These are phyloP conservation scores for Ectemnius lituratus DNA, from an alignment of 2,888 invertebrate species.

Conservation along the genomic window DNA sequence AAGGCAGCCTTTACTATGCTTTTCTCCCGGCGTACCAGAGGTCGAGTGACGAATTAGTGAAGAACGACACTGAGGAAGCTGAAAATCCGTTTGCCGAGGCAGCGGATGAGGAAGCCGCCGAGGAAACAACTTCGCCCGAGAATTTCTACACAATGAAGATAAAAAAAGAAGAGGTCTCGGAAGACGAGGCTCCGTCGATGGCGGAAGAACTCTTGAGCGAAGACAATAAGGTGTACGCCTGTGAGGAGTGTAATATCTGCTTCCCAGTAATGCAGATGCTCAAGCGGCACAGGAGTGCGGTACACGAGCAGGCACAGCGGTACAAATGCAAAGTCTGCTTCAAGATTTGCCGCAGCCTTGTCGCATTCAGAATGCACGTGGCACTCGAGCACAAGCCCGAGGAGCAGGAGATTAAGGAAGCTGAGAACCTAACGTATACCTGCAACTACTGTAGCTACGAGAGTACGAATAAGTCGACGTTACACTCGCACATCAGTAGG, in stretches of 20 bases:
- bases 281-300: constrained; percentile 49
- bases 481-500: constrained; percentile 62
- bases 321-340: constrained; percentile 65
- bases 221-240: constrained; percentile 54
- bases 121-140: constrained; percentile 24
- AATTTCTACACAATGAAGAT: constrained; percentile 49
- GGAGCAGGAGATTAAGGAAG: constrained; percentile 34
- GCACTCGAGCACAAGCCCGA: constrained; percentile 57
- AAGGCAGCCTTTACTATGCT: constrained; percentile 66
- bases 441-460: constrained; percentile 62
- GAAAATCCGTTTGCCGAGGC: constrained; percentile 12
- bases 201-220: constrained; percentile 50
- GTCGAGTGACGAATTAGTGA: not conserved
- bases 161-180: constrained; percentile 39
- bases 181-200: not conserved
- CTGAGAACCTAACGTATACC: constrained; percentile 35
- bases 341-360: constrained; percentile 59
- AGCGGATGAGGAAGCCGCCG: constrained; percentile 20
- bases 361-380: constrained; percentile 60
- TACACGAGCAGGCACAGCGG: constrained; percentile 50
- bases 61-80: constrained; percentile 11
- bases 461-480: constrained; percentile 61
- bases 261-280: constrained; percentile 63
- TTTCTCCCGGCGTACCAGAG: constrained; percentile 60
- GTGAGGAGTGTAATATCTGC: constrained; percentile 62